phyloP scores from a whole-genome alignment of 2,888 invertebrate species.

The Trilocha varians region DNA sequence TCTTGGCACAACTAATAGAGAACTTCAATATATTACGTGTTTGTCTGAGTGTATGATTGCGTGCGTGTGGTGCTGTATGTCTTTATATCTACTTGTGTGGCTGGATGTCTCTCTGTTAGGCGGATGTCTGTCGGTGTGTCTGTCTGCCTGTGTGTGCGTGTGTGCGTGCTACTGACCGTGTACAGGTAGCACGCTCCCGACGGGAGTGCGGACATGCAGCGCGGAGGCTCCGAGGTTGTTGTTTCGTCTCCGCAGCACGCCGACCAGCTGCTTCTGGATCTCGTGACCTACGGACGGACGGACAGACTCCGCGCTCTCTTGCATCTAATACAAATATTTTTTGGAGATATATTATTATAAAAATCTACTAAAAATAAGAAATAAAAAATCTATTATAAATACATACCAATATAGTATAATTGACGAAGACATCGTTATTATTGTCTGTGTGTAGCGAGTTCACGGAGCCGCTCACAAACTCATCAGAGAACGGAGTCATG shows the following conservation, averaged over 20 bases:
- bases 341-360: too few relatives aligned
- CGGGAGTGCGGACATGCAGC: slow-evolving; percentile 86
- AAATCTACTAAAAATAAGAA: too few relatives aligned
- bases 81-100: too few relatives aligned
- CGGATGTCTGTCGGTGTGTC: too few relatives aligned
- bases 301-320: slow-evolving; percentile 82
- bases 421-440: slow-evolving; percentile 85
- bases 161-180: slow-evolving; percentile 50
- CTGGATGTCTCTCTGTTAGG: too few relatives aligned
- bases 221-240: slow-evolving; percentile 93
- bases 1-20: too few relatives aligned
- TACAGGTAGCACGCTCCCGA: slow-evolving; percentile 82
- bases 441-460: slow-evolving; percentile 85
- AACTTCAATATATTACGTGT: too few relatives aligned
- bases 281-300: slow-evolving; percentile 77
- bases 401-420: slow-evolving; percentile 82
- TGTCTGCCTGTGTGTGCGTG: not conserved
- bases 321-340: slow-evolving; percentile 66
- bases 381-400: too few relatives aligned
- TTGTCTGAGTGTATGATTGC: not conserved
- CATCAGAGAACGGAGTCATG: slow-evolving; percentile 92
- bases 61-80: not conserved
- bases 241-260: slow-evolving; percentile 85
- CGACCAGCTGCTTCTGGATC: slow-evolving; percentile 87
- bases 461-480: slow-evolving; percentile 86